Evolutionary conservation across 2,113 vertebrate species (phyloP), one percentile per base, ranked within the genome.

Genomic region (Pavo muticus): DNA sequence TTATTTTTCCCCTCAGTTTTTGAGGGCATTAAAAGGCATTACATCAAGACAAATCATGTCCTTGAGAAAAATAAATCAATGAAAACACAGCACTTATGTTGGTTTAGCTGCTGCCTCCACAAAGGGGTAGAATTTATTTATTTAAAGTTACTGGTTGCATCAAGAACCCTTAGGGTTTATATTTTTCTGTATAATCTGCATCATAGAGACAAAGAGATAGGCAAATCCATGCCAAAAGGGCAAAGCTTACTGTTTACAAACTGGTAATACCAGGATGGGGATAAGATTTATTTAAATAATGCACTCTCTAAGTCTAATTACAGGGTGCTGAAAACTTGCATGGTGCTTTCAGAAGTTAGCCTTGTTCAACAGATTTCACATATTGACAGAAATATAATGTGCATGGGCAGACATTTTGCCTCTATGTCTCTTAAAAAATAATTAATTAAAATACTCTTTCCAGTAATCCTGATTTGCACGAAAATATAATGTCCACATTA

Each of bases 391-490:
- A 92, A 94, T 96, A 93, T 97, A 98, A 97, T 63, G 96, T 98
- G 97, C 98, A 98, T 98, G 98, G 98, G 98, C 98, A 98, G 98
- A 98, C 94, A 98, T 98, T 97, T 98, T 98, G 98, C 98, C 98
- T 98, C 98, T 98, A 97, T 98, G 98, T 98, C 98, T 99, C 98
- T 98, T 97, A 97, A 98, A 98, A 98, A 98, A 98, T 85, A 98
- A 97, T 97, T 96, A 95, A 95, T 98, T 97, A 97, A 97, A 98
- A 95, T 98, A 98, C 98, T 98, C 97, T 99, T 98, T 99, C 98
- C 98, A 98, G 98, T 99, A 98, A 98, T 99, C 98, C 98, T 99
- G 98, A 99, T 99, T 99, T 99, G 99, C 99, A 99, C 99, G 99
- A 99, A 99, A 98, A 98, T 99, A 99, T 99, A 99, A 99, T 98